Conservation (phyloP, 2,797 vertebrate genomes). For the Hydrocynus forskahlii region DNA sequence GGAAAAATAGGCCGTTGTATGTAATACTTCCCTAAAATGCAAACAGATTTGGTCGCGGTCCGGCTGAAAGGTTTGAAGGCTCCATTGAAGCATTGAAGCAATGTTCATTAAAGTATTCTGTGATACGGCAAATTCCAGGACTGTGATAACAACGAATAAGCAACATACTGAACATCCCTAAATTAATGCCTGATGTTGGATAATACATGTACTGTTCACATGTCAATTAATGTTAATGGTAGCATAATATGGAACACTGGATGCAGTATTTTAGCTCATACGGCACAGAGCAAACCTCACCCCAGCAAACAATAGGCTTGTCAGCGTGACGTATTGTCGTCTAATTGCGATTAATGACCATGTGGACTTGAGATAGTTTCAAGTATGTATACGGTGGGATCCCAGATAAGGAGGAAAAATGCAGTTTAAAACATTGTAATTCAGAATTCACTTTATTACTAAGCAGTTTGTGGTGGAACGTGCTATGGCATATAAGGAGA, state of each 20-base stretch:
- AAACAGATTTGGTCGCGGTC: too few species aligned
- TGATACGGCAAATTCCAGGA: background rate
- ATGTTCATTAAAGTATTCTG: too few species aligned
- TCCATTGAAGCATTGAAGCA: too few species aligned
- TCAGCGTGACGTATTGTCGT: constrained; percentile 27
- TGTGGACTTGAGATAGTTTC: background rate
- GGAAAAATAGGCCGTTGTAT: too few species aligned
- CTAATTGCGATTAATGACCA: constrained; percentile 39
- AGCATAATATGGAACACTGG: background rate
- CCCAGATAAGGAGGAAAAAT: background rate
- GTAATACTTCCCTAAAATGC: too few species aligned
- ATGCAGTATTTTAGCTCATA: background rate
- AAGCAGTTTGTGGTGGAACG: background rate
- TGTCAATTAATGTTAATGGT: constrained; percentile 4
- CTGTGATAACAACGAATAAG: background rate
- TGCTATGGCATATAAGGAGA: background rate
- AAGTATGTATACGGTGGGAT: background rate
- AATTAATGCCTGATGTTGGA: background rate
- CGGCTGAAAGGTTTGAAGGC: too few species aligned
- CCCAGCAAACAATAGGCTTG: background rate
- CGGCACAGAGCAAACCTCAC: background rate
- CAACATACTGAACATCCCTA: background rate
- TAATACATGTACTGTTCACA: constrained; percentile 1
- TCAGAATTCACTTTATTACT: background rate
- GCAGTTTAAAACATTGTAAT: background rate